Conservation (phyloP, 2,888 invertebrate species). For the Dasysyrphus albostriatus region DNA sequence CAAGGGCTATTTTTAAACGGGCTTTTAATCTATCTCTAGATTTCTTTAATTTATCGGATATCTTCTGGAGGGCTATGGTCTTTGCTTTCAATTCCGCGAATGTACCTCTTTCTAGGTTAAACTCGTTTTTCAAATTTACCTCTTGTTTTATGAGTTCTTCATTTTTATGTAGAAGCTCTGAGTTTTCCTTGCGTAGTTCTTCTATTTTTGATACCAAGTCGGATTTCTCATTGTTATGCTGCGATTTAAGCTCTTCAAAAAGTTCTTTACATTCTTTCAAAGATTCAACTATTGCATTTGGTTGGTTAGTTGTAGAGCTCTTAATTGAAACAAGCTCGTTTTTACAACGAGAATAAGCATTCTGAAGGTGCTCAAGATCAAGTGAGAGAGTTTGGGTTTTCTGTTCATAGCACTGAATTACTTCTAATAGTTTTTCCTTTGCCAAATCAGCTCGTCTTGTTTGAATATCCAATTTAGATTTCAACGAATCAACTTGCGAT, state of each 20-base stretch:
- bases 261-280: slow-evolving; percentile 90
- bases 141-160: slow-evolving; percentile 76
- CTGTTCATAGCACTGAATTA: slow-evolving; percentile 89
- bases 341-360: slow-evolving; percentile 82
- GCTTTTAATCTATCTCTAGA: slow-evolving; percentile 82
- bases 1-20: slow-evolving; percentile 81
- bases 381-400: slow-evolving; percentile 85
- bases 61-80: slow-evolving; percentile 78
- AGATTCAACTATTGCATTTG: slow-evolving; percentile 84
- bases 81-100: slow-evolving; percentile 77
- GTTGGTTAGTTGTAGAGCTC: slow-evolving; percentile 75
- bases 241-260: slow-evolving; percentile 90
- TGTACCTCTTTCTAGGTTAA: slow-evolving; percentile 76
- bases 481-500: slow-evolving; percentile 82
- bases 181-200: slow-evolving; percentile 73
- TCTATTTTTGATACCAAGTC: slow-evolving; percentile 84
- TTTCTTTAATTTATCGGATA: slow-evolving; percentile 80
- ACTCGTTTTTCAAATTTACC: slow-evolving; percentile 77
- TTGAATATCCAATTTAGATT: slow-evolving; percentile 83
- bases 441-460: slow-evolving; percentile 88
- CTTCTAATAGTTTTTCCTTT: slow-evolving; percentile 90
- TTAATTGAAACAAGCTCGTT: slow-evolving; percentile 80
- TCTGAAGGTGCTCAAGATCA: slow-evolving; percentile 82
- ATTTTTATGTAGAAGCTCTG: slow-evolving; percentile 51
- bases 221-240: slow-evolving; percentile 89